Base-by-base conservation (phyloP, 2,888 invertebrate genomes). In the Rhynchonema sp. region DNA sequence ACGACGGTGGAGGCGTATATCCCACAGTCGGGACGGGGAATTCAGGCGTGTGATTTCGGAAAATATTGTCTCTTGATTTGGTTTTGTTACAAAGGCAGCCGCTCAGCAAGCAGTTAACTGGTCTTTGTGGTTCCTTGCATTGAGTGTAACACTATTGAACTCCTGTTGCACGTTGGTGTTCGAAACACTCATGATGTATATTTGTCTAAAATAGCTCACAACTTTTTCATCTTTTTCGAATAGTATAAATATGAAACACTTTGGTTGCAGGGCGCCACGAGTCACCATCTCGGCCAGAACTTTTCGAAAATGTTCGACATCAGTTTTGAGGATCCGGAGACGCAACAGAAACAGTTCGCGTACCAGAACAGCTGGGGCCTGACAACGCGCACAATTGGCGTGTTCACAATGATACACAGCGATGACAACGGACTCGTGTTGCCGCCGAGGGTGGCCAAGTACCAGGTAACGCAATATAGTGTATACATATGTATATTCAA, bases 271-370 rank as follows among this genome's bases (percentile, higher is more conserved):
- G 96, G 92, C 2, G 98, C 85, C 0, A 99, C 98, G 0, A 96
- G 96, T 59, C 98, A 99, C 76, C 91, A 94, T 76, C 78, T 99
- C 60, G 98, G 98, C 0, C 96, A 98, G 77, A 99, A 98, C 78
- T 99, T 99, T 78, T 90, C 94, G 0, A 91, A 89, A 77, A 99
- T 99, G 92, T 98, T 98, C 76, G 91, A 96, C 67, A 90, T 99
- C 61, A 82, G 85, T 17, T 90, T 83, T 72, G 94, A 96, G 74
- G 87, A 94, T 73, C 90, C 90, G 0, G 86, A 25, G 63, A 63
- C 27, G 46, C 73, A 87, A 66, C 82, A 84, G 66, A 87, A 75
- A 63, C 60, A 68, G 49, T 79, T 81, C 72, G 91, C 89, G 1
- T 91, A 82, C 76, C 98, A 98, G 76, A 98, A 98, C 77, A 96